Base-by-base conservation (phyloP, 2,113 vertebrate genomes). In the Pedetes capensis region DNA sequence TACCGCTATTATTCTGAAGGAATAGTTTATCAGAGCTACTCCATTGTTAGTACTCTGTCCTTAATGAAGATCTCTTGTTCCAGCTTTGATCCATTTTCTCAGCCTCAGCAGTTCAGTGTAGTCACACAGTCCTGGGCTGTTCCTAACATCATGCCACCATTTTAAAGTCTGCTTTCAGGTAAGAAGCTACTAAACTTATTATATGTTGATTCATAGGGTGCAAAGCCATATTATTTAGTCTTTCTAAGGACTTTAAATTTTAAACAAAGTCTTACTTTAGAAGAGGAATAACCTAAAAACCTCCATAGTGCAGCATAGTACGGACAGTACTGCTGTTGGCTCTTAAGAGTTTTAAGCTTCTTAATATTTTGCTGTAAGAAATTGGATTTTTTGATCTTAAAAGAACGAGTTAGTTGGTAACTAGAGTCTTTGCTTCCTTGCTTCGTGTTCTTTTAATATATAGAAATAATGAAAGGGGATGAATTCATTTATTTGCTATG, bases 381-480 rank as follows among this genome's bases (percentile, higher is more conserved):
- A 95, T 69, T 71, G 91, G 32, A 34, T 47, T 10, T 86, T 93
- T 74, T 92, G 22, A 93, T 84, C 25, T 81, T 51, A 32, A 79
- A 34, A 85, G 34, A 69, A 66, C 14, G 32, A 16, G 8, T 66
- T 88, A 71, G 17, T 63, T 82, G 78, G 29, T 39, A 83, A 82
- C 11, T 29, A 49, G 13, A 29, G 17, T 87, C 90, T 89, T n/a
- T 42, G 5, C 47, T 66, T 83, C 68, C 80, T 93, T 71, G 34
- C 59, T 91, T 10, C 25, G 23, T 34, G 49, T 22, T 16, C 9
- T 94, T 76, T 94, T 76, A 44, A 84, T 39, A 20, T 13, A n/a
- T 4, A 87, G 47, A 96, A 89, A 88, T 63, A 69, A 75, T 37
- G 44, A 86, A 95, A 75, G 0, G 4, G 17, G 22, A 14, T 8